Conservation (phyloP, 2,888 invertebrate genomes). For the Nephrotoma appendiculata region DNA sequence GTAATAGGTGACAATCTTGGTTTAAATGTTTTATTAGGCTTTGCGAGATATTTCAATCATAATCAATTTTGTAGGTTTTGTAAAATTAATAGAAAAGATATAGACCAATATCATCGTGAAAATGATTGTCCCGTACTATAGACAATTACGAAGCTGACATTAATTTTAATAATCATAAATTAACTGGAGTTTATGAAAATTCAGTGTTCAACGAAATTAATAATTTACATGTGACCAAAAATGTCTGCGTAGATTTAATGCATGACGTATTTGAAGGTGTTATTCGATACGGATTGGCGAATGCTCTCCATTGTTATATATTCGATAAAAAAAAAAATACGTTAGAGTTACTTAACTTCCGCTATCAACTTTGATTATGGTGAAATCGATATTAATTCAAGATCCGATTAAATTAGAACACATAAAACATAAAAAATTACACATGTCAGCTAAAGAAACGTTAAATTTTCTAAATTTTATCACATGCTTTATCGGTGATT, state of each 20-base stretch:
- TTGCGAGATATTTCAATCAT: slow-evolving; percentile 10
- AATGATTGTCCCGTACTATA: slow-evolving; percentile 9
- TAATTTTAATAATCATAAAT: slow-evolving; percentile 6
- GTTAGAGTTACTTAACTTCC: slow-evolving; percentile 9
- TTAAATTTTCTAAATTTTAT: too few species aligned
- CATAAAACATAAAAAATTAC: too few species aligned
- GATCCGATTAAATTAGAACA: slow-evolving; percentile 7
- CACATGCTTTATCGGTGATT: too few species aligned
- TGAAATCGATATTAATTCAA: slow-evolving; percentile 7
- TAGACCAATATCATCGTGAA: slow-evolving; percentile 9
- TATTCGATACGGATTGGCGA: slow-evolving; percentile 11
- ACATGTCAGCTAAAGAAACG: too few species aligned
- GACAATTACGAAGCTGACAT: slow-evolving; percentile 5
- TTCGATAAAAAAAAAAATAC: slow-evolving; percentile 9
- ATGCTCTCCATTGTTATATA: slow-evolving; percentile 13
- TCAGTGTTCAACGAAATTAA: not conserved
- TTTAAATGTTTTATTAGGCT: too few species aligned
- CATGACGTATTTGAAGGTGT: slow-evolving; percentile 16
- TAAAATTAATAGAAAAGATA: slow-evolving; percentile 4
- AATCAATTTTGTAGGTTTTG: slow-evolving; percentile 9
- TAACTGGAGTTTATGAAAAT: slow-evolving; percentile 1
- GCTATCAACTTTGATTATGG: slow-evolving; percentile 2
- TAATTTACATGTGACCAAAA: slow-evolving; percentile 8
- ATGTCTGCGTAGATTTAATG: slow-evolving; percentile 6
- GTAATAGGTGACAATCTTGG: too few species aligned